Evolutionary conservation across 2,797 vertebrate genomes (phyloP).

Genomic region (Pygocentrus nattereri): DNA sequence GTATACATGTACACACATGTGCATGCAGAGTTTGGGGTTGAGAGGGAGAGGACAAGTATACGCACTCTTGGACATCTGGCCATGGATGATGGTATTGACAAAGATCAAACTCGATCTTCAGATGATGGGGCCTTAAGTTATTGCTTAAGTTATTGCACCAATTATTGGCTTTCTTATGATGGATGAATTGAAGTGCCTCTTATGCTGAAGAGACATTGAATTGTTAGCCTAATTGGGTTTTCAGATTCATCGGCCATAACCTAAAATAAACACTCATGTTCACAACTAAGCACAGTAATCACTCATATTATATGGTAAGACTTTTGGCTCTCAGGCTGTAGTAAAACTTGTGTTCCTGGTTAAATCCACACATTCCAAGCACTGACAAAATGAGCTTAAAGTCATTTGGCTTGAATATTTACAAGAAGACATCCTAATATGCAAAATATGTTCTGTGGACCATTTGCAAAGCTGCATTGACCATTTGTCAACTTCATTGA

Average conservation of each 20-base stretch:
- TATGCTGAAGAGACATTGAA: neutral
- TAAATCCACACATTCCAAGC: constrained; percentile 32
- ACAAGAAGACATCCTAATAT: constrained; percentile 20
- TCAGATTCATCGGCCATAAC: neutral
- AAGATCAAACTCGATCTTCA: too few species aligned
- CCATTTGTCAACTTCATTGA: constrained; percentile 28
- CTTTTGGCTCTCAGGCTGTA: neutral
- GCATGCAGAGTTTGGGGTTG: too few species aligned
- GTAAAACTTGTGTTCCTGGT: constrained; percentile 20
- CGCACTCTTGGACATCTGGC: too few species aligned
- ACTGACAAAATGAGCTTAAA: constrained; percentile 13
- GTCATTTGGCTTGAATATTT: constrained; percentile 16
- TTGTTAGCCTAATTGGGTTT: neutral
- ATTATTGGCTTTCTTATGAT: neutral
- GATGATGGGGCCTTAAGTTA: too few species aligned
- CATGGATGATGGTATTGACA: too few species aligned
- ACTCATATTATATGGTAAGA: constrained; percentile 5
- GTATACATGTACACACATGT: too few species aligned
- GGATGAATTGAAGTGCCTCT: constrained; percentile 12
- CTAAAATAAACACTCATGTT: constrained; percentile 31
- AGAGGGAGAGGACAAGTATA: too few species aligned
- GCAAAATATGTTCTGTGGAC: constrained; percentile 28
- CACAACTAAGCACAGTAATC: neutral
- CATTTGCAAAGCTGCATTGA: constrained; percentile 27
- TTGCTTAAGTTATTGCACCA: too few species aligned